phyloP scores from a whole-genome alignment of 2,113 vertebrate genomes.

The Murina feae region DNA sequence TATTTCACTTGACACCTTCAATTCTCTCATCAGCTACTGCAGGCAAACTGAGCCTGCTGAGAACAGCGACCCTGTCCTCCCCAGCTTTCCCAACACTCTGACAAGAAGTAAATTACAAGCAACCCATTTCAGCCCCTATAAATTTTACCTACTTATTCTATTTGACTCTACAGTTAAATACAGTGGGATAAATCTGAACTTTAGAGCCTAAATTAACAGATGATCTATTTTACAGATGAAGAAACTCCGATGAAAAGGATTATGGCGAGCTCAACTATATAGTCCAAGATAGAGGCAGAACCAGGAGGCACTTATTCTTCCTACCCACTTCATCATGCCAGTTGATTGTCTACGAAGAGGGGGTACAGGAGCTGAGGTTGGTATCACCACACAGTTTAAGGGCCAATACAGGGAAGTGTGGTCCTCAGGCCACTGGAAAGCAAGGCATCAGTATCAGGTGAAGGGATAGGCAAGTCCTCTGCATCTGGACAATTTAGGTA shows the following conservation, averaged over 20 bases:
- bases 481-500: neutral
- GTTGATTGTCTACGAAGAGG: fast-evolving
- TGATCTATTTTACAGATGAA: neutral
- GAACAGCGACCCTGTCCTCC: neutral
- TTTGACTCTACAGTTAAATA: neutral
- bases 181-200: neutral
- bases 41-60: neutral
- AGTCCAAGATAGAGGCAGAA: neutral
- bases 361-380: neutral
- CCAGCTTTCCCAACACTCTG: neutral
- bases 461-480: neutral
- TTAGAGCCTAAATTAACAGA: neutral
- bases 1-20: constrained; percentile 60
- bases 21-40: neutral
- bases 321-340: neutral
- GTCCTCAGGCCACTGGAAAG: neutral
- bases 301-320: neutral
- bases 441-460: no score
- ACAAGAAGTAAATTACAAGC: neutral
- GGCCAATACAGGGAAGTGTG: neutral
- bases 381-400: neutral
- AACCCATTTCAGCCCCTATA: neutral
- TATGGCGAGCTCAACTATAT: neutral
- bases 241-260: neutral
- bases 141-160: neutral